Evolutionary conservation across 1,140 invertebrate species (phyloP).

Genomic region (Papilio machaon): DNA sequence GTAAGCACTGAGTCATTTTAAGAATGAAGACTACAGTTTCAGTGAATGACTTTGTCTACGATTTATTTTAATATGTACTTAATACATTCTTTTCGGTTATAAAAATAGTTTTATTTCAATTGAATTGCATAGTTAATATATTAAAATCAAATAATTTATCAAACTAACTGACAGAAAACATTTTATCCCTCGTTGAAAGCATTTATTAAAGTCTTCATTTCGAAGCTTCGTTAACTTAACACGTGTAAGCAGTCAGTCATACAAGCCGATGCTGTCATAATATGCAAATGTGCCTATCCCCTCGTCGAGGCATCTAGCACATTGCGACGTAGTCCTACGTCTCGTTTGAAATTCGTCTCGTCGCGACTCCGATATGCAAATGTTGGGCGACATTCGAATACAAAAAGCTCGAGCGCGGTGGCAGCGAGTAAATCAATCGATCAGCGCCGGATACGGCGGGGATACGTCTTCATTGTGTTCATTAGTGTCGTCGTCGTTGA

Average conservation of each 20-base stretch:
- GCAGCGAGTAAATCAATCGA: constrained; percentile 81
- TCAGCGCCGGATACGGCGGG: constrained; percentile 78
- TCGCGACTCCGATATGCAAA: constrained; percentile 72
- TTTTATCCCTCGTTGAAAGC: not conserved
- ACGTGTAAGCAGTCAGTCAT: constrained; percentile 33
- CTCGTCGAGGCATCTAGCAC: constrained; percentile 56
- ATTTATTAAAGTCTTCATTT: constrained; percentile 15
- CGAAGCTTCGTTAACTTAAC: constrained; percentile 28
- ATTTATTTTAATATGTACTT: too few species aligned
- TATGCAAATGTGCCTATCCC: constrained; percentile 62
- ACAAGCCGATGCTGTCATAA: constrained; percentile 42
- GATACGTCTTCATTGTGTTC: constrained; percentile 81
- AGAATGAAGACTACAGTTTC: too few species aligned
- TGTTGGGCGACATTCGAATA: constrained; percentile 76
- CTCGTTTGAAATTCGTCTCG: constrained; percentile 70
- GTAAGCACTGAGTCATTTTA: not conserved
- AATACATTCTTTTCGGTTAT: too few species aligned
- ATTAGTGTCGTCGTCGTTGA: constrained; percentile 66
- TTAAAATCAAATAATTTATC: not conserved
- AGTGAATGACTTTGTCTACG: too few species aligned
- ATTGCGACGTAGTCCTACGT: constrained; percentile 60
- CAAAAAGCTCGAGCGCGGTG: constrained; percentile 79
- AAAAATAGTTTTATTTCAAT: too few species aligned
- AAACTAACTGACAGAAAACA: not conserved
- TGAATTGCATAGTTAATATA: too few species aligned